A percentile compares a stretch with the other conserved stretches of the same genome.
These are phyloP conservation scores for Amphipyra tragopoginis DNA, from an alignment of 2,888 invertebrate genomes.

Conservation along the genomic window DNA sequence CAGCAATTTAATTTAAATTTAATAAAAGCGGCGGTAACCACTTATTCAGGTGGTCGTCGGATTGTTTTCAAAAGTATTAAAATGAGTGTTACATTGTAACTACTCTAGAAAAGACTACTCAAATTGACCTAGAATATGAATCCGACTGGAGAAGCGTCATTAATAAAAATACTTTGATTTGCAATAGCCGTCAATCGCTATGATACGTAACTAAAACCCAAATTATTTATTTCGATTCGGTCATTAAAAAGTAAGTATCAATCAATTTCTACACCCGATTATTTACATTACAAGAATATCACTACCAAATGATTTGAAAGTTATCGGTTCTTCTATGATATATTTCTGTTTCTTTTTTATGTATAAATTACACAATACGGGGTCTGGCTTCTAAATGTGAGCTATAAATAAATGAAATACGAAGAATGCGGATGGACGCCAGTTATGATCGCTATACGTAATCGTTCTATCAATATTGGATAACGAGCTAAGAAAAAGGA, in stretches of 20 bases:
- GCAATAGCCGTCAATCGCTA: not conserved
- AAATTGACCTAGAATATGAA: too few species aligned
- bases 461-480: conserved; percentile 35
- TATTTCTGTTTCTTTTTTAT: conserved; percentile 41
- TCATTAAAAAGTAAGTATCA: conserved; percentile 1
- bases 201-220: not conserved
- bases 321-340: conserved; percentile 10
- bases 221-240: not conserved
- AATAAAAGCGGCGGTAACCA: too few species aligned
- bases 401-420: conserved; percentile 31
- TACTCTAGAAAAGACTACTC: too few species aligned
- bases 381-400: conserved; percentile 19
- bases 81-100: too few species aligned
- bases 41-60: too few species aligned
- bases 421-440: conserved; percentile 41
- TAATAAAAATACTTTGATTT: too few species aligned
- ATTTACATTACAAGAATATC: conserved; percentile 15
- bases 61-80: too few species aligned
- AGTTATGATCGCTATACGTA: conserved; percentile 30
- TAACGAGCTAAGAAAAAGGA: not conserved
- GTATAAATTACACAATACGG: conserved; percentile 27
- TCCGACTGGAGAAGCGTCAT: too few species aligned
- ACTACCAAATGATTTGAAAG: conserved; percentile 15
- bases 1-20: too few species aligned
- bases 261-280: conserved; percentile 12